These are phyloP conservation scores for Drosophila eugracilis DNA, from an alignment of 1,140 invertebrate species.

Conservation along the genomic window DNA sequence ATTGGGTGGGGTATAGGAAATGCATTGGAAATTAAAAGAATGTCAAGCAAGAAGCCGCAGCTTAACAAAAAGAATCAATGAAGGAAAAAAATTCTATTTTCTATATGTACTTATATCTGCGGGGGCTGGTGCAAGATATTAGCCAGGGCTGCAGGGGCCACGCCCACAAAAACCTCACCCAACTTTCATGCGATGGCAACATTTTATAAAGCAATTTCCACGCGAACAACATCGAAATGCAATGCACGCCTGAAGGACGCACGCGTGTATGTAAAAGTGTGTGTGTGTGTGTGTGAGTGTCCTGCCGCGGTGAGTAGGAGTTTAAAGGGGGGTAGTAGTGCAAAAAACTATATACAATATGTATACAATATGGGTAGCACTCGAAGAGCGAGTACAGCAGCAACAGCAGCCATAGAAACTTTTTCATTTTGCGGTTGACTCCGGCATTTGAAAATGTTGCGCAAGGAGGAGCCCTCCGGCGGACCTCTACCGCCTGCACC, in stretches of 20 bases:
- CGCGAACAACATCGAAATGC: conserved; percentile 74
- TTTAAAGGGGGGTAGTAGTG: background rate
- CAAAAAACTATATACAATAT: conserved; percentile 60
- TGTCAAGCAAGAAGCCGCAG: conserved; percentile 59
- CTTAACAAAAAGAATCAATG: conserved; percentile 39
- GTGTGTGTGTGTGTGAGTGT: conserved; percentile 42
- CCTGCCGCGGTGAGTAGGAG: conserved; percentile 16
- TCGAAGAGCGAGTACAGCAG: conserved; percentile 23
- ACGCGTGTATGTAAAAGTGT: conserved; percentile 36
- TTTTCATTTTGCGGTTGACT: conserved; percentile 80
- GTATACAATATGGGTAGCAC: conserved; percentile 50
- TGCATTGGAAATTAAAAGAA: conserved; percentile 67
- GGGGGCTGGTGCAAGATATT: conserved; percentile 49
- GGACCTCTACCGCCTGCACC: conserved; percentile 1
- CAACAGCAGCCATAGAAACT: conserved; percentile 72
- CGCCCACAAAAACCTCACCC: conserved; percentile 60
- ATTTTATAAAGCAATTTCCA: conserved; percentile 80
- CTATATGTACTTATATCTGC: conserved; percentile 30
- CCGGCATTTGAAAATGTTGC: conserved; percentile 78
- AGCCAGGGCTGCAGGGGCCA: conserved; percentile 40
- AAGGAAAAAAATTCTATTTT: conserved; percentile 20
- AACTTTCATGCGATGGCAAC: conserved; percentile 72
- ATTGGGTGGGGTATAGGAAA: background rate
- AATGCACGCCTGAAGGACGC: conserved; percentile 75
- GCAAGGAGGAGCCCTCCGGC: conserved; percentile 63